These are phyloP conservation scores for Pelosia muscerda DNA, from an alignment of 2,888 invertebrate genomes.

Conservation along the genomic window DNA sequence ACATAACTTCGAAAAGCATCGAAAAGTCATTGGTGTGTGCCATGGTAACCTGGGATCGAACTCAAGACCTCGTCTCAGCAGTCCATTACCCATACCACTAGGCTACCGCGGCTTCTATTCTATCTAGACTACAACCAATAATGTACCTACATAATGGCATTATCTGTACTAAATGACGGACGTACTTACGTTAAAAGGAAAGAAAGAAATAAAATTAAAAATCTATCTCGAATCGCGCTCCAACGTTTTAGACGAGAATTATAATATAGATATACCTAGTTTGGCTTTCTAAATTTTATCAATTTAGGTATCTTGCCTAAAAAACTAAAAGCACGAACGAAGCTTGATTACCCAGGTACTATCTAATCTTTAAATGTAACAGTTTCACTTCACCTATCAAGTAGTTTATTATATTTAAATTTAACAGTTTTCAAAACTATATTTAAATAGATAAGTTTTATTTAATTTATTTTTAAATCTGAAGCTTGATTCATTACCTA, in stretches of 20 bases:
- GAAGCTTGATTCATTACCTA: no score
- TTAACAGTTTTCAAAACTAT: not conserved
- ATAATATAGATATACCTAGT: not conserved
- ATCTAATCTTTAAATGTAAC: constrained; percentile 1
- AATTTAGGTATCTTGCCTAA: not conserved
- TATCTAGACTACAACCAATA: no score
- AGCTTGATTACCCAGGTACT: not conserved
- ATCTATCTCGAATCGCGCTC: not conserved
- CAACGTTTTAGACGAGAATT: not conserved
- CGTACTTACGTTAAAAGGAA: no score
- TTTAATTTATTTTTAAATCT: no score
- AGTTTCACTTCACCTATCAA: not conserved
- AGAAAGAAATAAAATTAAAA: not conserved
- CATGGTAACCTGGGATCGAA: no score
- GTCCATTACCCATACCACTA: no score
- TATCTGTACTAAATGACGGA: no score
- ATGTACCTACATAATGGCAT: no score
- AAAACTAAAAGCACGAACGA: not conserved
- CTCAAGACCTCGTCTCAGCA: no score
- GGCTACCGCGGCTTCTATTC: no score
- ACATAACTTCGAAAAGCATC: no score
- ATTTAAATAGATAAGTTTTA: not conserved
- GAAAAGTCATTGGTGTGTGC: no score
- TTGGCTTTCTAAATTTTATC: constrained; percentile 2
- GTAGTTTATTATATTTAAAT: not conserved